Conservation (phyloP, 2,888 invertebrate genomes). For the Galeopsomyia nigrocyanea region DNA sequence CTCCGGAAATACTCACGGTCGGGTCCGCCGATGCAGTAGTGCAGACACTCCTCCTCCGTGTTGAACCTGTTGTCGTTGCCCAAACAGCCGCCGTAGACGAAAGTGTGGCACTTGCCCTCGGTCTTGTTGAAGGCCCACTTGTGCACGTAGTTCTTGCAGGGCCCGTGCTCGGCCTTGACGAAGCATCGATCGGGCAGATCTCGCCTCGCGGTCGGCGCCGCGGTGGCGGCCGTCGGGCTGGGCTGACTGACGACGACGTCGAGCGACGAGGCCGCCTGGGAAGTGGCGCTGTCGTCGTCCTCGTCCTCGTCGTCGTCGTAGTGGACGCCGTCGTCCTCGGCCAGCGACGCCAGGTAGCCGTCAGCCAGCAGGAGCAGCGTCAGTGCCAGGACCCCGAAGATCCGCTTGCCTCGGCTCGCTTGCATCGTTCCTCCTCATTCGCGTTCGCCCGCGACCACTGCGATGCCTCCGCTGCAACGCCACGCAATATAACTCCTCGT, state of each 20-base stretch:
- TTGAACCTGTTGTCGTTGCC: conserved; percentile 80
- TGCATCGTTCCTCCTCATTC: conserved; percentile 35
- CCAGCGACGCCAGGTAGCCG: background rate
- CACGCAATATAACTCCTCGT: too few relatives aligned
- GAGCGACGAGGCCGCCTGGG: conserved; percentile 22
- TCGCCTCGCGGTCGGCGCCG: conserved; percentile 55
- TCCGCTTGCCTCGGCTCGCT: conserved; percentile 50
- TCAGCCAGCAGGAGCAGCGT: background rate
- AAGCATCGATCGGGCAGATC: conserved; percentile 68
- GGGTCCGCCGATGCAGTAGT: conserved; percentile 75
- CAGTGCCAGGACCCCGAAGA: conserved; percentile 61
- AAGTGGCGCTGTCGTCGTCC: too few relatives aligned
- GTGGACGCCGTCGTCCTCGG: background rate
- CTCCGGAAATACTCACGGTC: conserved; percentile 60
- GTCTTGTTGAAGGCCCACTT: conserved; percentile 78
- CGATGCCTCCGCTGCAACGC: conserved; percentile 54
- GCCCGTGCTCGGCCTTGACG: conserved; percentile 71
- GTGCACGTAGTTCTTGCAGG: conserved; percentile 76
- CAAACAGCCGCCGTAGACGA: conserved; percentile 79
- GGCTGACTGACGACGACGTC: conserved; percentile 9
- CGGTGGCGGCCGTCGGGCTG: conserved; percentile 49
- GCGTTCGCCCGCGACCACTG: conserved; percentile 54
- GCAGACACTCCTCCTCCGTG: conserved; percentile 76
- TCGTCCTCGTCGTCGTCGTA: too few relatives aligned
- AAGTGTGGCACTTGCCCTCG: conserved; percentile 72